phyloP scores from a whole-genome alignment of 2,797 vertebrate genomes.

The Ciconia nigra region DNA sequence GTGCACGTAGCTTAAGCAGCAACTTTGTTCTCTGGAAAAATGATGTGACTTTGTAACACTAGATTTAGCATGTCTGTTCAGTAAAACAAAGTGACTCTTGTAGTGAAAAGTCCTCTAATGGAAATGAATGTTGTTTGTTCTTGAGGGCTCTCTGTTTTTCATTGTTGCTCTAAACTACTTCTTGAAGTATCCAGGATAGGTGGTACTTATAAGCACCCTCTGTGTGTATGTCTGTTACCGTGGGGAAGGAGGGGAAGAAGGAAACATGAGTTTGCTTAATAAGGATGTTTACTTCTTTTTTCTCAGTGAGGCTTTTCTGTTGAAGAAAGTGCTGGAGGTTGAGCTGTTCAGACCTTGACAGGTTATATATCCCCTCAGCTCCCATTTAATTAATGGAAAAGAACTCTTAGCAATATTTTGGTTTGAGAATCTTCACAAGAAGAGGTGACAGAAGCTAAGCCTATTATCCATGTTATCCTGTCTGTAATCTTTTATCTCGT shows the following conservation, averaged over 20 bases:
- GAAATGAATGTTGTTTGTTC: neutral
- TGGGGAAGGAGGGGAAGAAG: neutral
- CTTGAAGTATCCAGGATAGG: neutral
- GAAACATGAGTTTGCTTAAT: neutral
- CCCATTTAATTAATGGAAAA: neutral
- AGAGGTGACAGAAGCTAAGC: neutral
- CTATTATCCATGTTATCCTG: neutral
- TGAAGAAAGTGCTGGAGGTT: neutral
- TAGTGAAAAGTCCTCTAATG: neutral
- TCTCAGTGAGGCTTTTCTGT: neutral
- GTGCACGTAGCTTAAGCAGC: neutral
- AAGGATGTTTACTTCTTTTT: neutral
- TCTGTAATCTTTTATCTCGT: neutral
- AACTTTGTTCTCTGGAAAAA: neutral
- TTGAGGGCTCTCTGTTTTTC: neutral
- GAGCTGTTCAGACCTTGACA: constrained; percentile 1
- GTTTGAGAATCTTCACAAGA: neutral
- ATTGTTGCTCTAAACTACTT: neutral
- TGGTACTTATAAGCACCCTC: neutral
- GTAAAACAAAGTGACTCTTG: neutral
- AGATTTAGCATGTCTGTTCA: neutral
- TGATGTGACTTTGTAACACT: neutral
- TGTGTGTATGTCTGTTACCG: neutral
- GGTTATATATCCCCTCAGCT: neutral
- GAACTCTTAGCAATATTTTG: neutral